A percentile compares a stretch with the other conserved stretches of the same genome.
These are phyloP conservation scores for Grapholita molesta DNA, from an alignment of 1,140 invertebrate species.

Conservation along the genomic window DNA sequence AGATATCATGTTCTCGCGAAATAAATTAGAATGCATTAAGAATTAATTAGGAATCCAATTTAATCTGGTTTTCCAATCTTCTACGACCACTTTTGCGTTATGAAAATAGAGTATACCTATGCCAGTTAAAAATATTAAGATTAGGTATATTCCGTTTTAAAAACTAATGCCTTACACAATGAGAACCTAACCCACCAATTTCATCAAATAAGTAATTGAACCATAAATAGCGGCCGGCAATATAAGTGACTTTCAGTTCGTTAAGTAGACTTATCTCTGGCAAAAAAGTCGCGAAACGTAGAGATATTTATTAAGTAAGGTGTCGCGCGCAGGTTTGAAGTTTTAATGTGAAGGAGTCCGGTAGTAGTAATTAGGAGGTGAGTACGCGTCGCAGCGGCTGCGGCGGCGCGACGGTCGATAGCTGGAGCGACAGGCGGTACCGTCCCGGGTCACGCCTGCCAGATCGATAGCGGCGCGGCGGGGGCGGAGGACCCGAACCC, in stretches of 20 bases:
- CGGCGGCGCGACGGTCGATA: conserved; percentile 59
- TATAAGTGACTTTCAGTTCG: neutral
- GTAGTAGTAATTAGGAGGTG: conserved; percentile 53
- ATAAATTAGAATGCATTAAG: too few species aligned
- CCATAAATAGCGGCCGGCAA: neutral
- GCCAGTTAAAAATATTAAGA: too few species aligned
- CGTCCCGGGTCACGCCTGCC: conserved; percentile 50
- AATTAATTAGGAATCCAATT: too few species aligned
- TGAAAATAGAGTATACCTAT: too few species aligned
- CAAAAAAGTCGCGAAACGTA: conserved; percentile 1
- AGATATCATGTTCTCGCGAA: too few species aligned
- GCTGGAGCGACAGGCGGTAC: conserved; percentile 53
- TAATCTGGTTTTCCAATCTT: too few species aligned
- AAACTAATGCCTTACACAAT: too few species aligned
- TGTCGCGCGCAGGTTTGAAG: conserved; percentile 48
- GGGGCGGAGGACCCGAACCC: conserved; percentile 23
- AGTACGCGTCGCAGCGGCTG: conserved; percentile 49
- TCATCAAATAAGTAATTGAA: too few species aligned
- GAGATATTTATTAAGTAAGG: conserved; percentile 30
- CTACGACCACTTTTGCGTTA: too few species aligned
- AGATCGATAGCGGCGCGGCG: conserved; percentile 46
- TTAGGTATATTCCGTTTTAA: too few species aligned
- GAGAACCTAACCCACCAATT: too few species aligned
- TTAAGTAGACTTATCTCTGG: neutral
- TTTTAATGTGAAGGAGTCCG: conserved; percentile 48